Conservation (phyloP, 2,797 vertebrate genomes). For the Arctocebus calabarensis region DNA sequence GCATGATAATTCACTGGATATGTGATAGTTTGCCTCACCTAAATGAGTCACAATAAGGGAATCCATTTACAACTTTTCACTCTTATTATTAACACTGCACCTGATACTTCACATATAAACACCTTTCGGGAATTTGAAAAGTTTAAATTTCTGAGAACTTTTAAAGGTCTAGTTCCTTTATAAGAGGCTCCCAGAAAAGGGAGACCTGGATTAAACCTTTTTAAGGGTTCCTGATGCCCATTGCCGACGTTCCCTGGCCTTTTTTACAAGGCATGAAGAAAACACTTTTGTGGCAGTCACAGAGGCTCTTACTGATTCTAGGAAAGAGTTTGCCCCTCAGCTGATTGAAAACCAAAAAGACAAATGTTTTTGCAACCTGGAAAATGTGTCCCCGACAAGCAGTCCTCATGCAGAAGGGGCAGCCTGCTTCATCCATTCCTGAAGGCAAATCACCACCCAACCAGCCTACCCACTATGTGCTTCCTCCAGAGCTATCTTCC, state of each 20-base stretch:
- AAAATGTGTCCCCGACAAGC: neutral
- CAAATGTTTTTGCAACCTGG: neutral
- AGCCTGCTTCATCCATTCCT: neutral
- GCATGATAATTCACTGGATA: neutral
- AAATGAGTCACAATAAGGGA: conserved; percentile 4
- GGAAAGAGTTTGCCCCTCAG: neutral
- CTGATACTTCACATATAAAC: neutral
- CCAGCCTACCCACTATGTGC: neutral
- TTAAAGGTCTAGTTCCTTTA: neutral
- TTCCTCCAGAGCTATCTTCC: conserved; percentile 39
- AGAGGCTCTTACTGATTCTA: neutral
- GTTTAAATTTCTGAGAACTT: neutral
- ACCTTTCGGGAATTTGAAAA: neutral
- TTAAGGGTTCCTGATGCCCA: neutral
- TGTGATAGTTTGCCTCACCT: neutral
- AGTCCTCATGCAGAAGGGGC: neutral
- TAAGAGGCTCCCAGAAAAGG: neutral
- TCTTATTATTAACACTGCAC: neutral
- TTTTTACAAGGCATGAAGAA: conserved; percentile 2
- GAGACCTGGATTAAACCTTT: neutral
- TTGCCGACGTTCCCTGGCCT: neutral
- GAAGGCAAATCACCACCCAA: neutral
- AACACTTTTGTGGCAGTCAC: neutral
- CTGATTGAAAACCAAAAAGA: conserved; percentile 16
- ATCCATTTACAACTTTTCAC: neutral